Evolutionary conservation across 1,140 invertebrate genomes (phyloP).

Genomic region (Eulimnadia texana): DNA sequence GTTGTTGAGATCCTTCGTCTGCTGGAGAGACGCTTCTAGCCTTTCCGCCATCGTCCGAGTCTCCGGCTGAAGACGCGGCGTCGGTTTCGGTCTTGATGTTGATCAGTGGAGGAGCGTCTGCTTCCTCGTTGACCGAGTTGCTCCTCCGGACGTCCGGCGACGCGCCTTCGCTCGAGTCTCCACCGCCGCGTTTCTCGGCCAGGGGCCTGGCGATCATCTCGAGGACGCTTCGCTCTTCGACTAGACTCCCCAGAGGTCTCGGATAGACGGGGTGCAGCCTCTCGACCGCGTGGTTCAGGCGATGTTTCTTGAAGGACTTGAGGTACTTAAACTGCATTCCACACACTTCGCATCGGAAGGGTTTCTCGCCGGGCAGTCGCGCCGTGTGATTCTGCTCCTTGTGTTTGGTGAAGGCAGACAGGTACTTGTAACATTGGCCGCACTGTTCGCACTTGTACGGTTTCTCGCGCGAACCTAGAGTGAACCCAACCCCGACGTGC

Average conservation of each 20-base stretch:
- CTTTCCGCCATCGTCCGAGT: neutral
- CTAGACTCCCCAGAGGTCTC: neutral
- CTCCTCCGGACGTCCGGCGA: neutral
- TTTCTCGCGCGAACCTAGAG: slow-evolving; percentile 47
- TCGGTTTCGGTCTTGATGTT: neutral
- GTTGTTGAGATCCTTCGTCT: neutral
- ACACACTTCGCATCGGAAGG: slow-evolving; percentile 76
- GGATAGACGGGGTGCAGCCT: slow-evolving; percentile 39
- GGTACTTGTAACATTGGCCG: slow-evolving; percentile 73
- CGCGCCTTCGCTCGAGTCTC: neutral
- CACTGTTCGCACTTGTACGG: slow-evolving; percentile 83
- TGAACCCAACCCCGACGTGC: slow-evolving; percentile 20
- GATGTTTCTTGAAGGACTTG: slow-evolving; percentile 77
- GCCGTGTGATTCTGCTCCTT: slow-evolving; percentile 75
- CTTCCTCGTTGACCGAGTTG: neutral
- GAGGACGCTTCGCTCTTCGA: slow-evolving; percentile 14
- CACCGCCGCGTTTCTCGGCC: neutral
- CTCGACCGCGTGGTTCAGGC: slow-evolving; percentile 68
- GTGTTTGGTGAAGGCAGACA: slow-evolving; percentile 74
- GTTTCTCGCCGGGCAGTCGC: slow-evolving; percentile 65
- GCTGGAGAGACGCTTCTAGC: neutral
- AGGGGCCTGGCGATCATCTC: slow-evolving; percentile 13
- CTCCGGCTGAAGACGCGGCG: neutral
- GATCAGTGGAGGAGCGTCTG: neutral
- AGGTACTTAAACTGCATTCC: slow-evolving; percentile 77